Base-by-base conservation (phyloP, 2,888 invertebrate species). In the Xylota segnis region DNA sequence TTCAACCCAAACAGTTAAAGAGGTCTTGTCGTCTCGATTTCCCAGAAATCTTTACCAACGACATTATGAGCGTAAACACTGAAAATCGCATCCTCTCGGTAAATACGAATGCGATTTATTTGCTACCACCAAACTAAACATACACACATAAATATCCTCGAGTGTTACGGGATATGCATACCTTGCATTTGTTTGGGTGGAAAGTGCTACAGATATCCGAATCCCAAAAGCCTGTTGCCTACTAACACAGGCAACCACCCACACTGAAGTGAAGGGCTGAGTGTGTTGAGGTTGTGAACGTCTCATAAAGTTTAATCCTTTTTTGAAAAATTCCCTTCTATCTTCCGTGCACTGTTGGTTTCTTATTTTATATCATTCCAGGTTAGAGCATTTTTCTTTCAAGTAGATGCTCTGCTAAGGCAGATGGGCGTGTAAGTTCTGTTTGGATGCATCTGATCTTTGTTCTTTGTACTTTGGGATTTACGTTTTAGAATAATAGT, bases 21-120 rank as follows among this genome's bases (percentile, higher is more conserved):
- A 76, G 56, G 52, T 71, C 70, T 66, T 58, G 34, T 66, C 71
- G 58, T 70, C 59, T 52, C 63, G 63, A 70, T 74, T 70, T 68
- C 68, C 50, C 12, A 16, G 50, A 65, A 78, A 74, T 70, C 74
- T 75, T 70, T 79, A 79, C 71, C 75, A 79, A 84, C 70, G 79
- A 84, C 59, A 84, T 84, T 79, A 84, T 79, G 79, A 79, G 70
- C 78, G 79, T 71, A 84, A 84, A 84, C 84, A 84, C 45, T 75
- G 84, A 75, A 84, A 78, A 79, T 84, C 79, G 79, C 58, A 84
- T 84, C 84, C 84, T 84, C 79, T 84, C 71, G 79, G 84, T 79
- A 84, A 84, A 84, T 84, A 84, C 75, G 79, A 79, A 84, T 79
- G 65, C 79, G 84, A 84, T 84, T 84, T 84, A 84, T 84, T 79